phyloP scores from a whole-genome alignment of 2,888 invertebrate genomes.

The Caenorhabditis sp. region DNA sequence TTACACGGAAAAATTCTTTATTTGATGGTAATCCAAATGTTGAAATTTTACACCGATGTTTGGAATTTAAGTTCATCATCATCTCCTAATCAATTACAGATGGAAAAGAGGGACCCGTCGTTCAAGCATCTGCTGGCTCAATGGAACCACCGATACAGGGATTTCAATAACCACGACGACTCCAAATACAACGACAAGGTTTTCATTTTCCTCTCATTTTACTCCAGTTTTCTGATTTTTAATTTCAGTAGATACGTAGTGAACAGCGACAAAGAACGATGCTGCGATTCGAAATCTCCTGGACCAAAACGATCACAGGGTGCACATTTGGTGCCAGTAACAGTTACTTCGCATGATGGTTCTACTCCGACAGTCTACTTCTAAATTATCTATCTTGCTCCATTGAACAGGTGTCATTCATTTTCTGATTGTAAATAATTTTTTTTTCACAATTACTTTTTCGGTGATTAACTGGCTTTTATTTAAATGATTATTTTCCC shows the following conservation, averaged over 20 bases:
- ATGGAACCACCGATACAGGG: constrained; percentile 53
- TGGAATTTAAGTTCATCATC: constrained; percentile 2
- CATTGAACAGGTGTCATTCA: constrained; percentile 11
- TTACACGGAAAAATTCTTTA: too few relatives aligned
- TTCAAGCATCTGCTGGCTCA: constrained; percentile 57
- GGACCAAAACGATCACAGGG: constrained; percentile 53
- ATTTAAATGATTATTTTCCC: too few relatives aligned
- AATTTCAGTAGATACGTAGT: constrained; percentile 43
- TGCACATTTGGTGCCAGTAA: constrained; percentile 60
- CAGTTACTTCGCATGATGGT: constrained; percentile 56
- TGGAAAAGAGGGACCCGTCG: constrained; percentile 42
- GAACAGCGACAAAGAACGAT: constrained; percentile 43
- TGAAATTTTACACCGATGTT: too few relatives aligned
- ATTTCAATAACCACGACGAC: constrained; percentile 54
- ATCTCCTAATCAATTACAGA: too few relatives aligned
- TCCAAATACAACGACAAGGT: constrained; percentile 43
- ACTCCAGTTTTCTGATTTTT: not conserved
- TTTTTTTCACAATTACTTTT: constrained; percentile 18
- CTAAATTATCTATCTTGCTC: constrained; percentile 22
- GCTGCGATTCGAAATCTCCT: constrained; percentile 50
- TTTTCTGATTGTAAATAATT: constrained; percentile 21
- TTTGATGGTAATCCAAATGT: too few relatives aligned
- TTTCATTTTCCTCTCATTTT: not conserved
- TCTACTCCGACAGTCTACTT: constrained; percentile 61
- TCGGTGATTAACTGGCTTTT: constrained; percentile 29